Percentiles rank a stretch among this genome's conserved stretches.
These are phyloP conservation scores for Ceratina calcarata DNA, from an alignment of 1,140 invertebrate species.

Conservation along the genomic window DNA sequence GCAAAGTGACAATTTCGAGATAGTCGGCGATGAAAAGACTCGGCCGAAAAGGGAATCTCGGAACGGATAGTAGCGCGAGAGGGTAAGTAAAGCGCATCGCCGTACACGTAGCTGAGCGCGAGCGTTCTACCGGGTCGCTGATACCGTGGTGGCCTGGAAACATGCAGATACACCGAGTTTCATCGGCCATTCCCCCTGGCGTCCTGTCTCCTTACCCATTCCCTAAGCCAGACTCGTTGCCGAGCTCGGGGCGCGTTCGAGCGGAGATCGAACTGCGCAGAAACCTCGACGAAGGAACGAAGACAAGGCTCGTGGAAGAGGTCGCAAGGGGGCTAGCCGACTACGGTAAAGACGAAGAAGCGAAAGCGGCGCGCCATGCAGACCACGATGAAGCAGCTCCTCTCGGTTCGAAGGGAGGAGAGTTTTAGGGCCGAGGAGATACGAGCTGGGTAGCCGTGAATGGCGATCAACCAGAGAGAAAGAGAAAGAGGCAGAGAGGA, in stretches of 20 bases:
- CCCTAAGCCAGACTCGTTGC: conserved; percentile 34
- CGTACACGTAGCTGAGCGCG: conserved; percentile 3
- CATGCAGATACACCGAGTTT: conserved; percentile 37
- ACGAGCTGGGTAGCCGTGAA: neutral
- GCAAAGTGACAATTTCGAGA: conserved; percentile 31
- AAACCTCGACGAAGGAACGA: conserved; percentile 41
- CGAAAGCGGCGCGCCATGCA: neutral
- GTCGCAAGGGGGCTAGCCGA: conserved; percentile 19
- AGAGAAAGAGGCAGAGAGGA: too few species aligned
- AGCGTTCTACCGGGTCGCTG: conserved; percentile 31
- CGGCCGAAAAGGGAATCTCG: conserved; percentile 33
- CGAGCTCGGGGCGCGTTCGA: conserved; percentile 39
- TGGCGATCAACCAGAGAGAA: neutral
- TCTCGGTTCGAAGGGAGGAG: neutral
- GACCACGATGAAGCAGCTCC: too few species aligned
- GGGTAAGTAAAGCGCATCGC: neutral
- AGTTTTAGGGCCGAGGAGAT: conserved; percentile 40
- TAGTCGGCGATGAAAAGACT: conserved; percentile 43
- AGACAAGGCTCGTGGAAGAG: too few species aligned
- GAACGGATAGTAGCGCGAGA: conserved; percentile 42
- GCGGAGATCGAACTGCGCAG: conserved; percentile 52
- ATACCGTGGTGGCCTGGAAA: conserved; percentile 34
- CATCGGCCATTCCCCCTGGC: conserved; percentile 18
- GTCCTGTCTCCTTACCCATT: conserved; percentile 15
- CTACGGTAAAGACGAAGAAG: conserved; percentile 28